phyloP scores from a whole-genome alignment of 2,888 invertebrate genomes.

The Odontocerum albicorne region DNA sequence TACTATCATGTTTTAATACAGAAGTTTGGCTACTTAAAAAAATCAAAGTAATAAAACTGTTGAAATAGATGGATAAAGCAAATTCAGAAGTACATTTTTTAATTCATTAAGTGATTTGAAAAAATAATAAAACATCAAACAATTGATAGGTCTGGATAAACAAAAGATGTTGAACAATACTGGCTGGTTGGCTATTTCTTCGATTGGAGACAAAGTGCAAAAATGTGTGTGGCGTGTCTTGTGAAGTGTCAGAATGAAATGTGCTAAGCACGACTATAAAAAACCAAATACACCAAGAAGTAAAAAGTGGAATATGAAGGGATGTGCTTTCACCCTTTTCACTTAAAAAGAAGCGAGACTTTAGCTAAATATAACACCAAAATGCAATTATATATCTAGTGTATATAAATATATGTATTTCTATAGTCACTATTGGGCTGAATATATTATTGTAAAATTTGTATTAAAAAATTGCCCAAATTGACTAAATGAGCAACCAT shows the following conservation, averaged over 20 bases:
- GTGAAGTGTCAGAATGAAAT: constrained; percentile 17
- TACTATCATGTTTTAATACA: no score
- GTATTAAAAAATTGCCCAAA: constrained; percentile 21
- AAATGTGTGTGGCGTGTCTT: neutral
- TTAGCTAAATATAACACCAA: constrained; percentile 4
- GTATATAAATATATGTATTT: constrained; percentile 6
- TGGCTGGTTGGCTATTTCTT: no score
- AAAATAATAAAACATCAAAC: no score
- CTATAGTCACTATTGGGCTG: constrained; percentile 2
- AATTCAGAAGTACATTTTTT: no score
- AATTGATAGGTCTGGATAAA: no score
- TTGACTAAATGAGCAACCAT: constrained; percentile 26
- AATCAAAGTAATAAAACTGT: no score
- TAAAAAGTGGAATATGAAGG: constrained; percentile 24
- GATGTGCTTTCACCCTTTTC: constrained; percentile 33
- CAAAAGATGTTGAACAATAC: no score
- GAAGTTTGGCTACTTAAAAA: no score
- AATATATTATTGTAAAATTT: constrained; percentile 15
- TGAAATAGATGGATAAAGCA: no score
- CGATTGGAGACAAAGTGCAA: no score
- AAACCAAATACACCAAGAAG: constrained; percentile 32
- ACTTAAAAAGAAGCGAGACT: constrained; percentile 10
- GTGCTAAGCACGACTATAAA: constrained; percentile 32
- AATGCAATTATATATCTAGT: constrained; percentile 11
- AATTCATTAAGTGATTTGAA: no score